Conservation (phyloP, 2,113 vertebrate species). For the Phaethornis superciliosus region DNA sequence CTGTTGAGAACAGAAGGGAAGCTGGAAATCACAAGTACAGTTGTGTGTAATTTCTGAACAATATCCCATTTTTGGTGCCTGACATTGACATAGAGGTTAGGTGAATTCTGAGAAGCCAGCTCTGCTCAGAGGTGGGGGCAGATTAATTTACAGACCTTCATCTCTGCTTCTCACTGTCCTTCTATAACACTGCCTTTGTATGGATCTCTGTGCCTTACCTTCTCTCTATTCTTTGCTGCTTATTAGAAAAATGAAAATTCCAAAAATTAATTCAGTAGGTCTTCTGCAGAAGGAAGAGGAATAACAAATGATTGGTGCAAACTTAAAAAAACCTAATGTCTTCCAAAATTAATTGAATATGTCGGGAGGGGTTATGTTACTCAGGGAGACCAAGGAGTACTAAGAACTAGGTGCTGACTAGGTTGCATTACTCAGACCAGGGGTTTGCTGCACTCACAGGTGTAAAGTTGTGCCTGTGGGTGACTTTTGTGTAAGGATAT, state of each 20-base stretch:
- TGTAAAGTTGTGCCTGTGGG: background rate
- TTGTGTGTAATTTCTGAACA: background rate
- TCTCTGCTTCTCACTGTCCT: background rate
- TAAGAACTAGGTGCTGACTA: background rate
- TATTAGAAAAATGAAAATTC: background rate
- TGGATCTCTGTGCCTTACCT: background rate
- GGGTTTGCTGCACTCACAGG: background rate
- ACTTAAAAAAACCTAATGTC: accelerated
- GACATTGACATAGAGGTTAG: background rate
- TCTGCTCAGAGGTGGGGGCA: background rate
- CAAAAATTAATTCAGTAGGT: background rate
- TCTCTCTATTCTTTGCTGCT: background rate
- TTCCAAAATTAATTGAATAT: background rate
- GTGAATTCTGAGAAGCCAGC: background rate
- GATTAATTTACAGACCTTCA: background rate
- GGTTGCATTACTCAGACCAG: background rate
- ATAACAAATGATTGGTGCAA: background rate
- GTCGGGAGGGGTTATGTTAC: background rate
- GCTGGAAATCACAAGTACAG: background rate
- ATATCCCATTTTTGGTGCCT: background rate
- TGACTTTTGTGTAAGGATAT: background rate
- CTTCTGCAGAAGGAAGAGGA: background rate
- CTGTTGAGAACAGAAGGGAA: background rate
- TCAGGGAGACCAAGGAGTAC: background rate
- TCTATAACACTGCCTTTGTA: background rate